Base-by-base conservation (phyloP, 2,113 vertebrate species). In the Addax nasomaculatus region DNA sequence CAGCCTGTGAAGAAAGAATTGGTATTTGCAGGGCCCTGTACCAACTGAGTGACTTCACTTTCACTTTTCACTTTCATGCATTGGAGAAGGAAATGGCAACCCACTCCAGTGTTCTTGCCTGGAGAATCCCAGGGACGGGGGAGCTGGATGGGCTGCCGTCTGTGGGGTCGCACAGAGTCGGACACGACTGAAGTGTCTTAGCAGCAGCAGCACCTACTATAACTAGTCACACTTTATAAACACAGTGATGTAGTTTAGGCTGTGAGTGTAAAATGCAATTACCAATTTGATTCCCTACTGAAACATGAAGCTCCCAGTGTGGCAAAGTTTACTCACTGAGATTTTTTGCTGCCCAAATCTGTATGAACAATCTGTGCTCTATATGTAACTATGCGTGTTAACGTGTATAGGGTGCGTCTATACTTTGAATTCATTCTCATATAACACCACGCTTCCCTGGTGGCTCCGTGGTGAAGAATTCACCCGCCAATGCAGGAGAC, bases 231-330 rank as follows among this genome's bases (percentile, higher is more conserved):
- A 1, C 45, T 45, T 67, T 87, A 15, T 43, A 64, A 84, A 47
- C 70, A 62, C 1, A 23, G 43, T 10, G 39, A 39, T 10, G 0
- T 7, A 13, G 30, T 53, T 86, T 49, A 70, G 16, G 25, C 53
- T 47, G 73, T 39, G 91, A 64, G 25, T 73, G 60, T 81, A 83
- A 97, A 70, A 86, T 30, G 25, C 33, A 39, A 7, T 43, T 67
- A 15, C 39, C 39, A 23, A 30, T 88, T 53, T 2, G 23, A 17
- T 19, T 67, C 1, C 29, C 33, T 85, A 0, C 8, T 45, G 16
- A 49, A 55, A 47, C 25, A 33, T 4, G 29, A 55, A 17, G 33
- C 23, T 21, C 23, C 16, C 9, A 1, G 7, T 13, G 3, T 10
- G 45, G 29, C 30, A 5, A 12, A 4, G 43, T 55, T 45, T 25